Conservation (phyloP, 2,888 invertebrate genomes). For the Cynaeus angustus region DNA sequence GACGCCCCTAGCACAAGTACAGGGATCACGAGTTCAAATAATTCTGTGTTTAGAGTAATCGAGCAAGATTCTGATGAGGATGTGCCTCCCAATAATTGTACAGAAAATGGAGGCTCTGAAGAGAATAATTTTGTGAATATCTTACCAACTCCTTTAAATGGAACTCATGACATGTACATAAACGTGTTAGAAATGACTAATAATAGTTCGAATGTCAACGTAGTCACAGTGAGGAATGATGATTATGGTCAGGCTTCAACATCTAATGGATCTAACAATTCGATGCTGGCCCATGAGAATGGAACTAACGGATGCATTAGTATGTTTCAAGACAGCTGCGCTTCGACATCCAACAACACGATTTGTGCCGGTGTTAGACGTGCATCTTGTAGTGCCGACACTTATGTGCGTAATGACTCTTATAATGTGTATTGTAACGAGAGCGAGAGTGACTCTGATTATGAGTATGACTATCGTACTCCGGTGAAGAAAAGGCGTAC, state of each 20-base stretch:
- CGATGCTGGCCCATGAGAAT: conserved; percentile 9
- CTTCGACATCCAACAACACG: conserved; percentile 43
- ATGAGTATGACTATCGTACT: conserved; percentile 63
- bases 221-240: conserved; percentile 71
- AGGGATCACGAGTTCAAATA: conserved; percentile 71
- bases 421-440: conserved; percentile 32
- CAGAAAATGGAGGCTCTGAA: conserved; percentile 54
- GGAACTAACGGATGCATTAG: not conserved
- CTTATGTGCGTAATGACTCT: conserved; percentile 12
- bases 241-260: conserved; percentile 58
- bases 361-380: conserved; percentile 18
- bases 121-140: conserved; percentile 74
- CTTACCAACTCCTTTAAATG: conserved; percentile 77
- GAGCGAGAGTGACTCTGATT: conserved; percentile 65
- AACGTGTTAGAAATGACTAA: conserved; percentile 65
- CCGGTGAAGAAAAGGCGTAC: conserved; percentile 65
- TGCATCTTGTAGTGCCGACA: conserved; percentile 28
- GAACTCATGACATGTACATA: conserved; percentile 70
- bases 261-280: conserved; percentile 31
- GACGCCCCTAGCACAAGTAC: conserved; percentile 81
- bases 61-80: conserved; percentile 79
- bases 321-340: conserved; percentile 22
- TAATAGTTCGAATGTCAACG: conserved; percentile 74
- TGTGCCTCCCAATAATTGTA: conserved; percentile 55
- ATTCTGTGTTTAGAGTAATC: conserved; percentile 70